Evolutionary conservation across 1,140 invertebrate genomes (phyloP).

Genomic region (Drosophila fuyamai): DNA sequence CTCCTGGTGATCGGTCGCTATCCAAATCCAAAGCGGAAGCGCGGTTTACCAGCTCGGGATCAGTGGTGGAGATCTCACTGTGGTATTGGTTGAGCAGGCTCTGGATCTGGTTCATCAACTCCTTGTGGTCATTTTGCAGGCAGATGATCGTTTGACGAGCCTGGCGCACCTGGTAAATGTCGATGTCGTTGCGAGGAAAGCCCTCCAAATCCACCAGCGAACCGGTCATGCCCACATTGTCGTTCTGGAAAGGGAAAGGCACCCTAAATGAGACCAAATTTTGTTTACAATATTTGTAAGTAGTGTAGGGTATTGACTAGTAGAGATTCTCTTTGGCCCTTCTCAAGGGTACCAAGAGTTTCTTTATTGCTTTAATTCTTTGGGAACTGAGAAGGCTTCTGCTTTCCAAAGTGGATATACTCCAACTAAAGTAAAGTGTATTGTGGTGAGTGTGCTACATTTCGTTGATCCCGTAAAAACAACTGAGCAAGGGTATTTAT

Average conservation of each 20-base stretch:
- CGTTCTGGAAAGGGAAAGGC: conserved; percentile 85
- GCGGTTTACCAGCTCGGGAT: conserved; percentile 67
- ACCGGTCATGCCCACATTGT: conserved; percentile 94
- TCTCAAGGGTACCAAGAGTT: too few species aligned
- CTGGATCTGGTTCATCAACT: conserved; percentile 94
- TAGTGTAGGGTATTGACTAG: too few species aligned
- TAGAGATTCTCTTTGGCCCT: too few species aligned
- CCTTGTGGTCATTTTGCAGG: conserved; percentile 96
- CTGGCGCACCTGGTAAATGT: conserved; percentile 95
- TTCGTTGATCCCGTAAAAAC: neutral
- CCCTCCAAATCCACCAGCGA: conserved; percentile 94
- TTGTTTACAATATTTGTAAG: too few species aligned
- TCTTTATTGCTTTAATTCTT: too few species aligned
- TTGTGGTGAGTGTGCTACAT: too few species aligned
- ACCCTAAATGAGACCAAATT: too few species aligned
- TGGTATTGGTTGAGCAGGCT: conserved; percentile 87
- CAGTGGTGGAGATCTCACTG: conserved; percentile 79
- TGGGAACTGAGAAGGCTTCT: too few species aligned
- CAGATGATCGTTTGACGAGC: conserved; percentile 95
- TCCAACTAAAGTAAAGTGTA: neutral
- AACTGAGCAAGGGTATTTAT: neutral
- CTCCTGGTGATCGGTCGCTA: conserved; percentile 27
- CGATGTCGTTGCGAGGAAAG: conserved; percentile 94
- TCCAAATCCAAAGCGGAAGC: conserved; percentile 66
- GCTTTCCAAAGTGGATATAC: neutral